A percentile compares a stretch with the other conserved stretches of the same genome.
These are phyloP conservation scores for Epizoanthus scotinus DNA, from an alignment of 92 coral and sea anemone genomes.

Conservation along the genomic window DNA sequence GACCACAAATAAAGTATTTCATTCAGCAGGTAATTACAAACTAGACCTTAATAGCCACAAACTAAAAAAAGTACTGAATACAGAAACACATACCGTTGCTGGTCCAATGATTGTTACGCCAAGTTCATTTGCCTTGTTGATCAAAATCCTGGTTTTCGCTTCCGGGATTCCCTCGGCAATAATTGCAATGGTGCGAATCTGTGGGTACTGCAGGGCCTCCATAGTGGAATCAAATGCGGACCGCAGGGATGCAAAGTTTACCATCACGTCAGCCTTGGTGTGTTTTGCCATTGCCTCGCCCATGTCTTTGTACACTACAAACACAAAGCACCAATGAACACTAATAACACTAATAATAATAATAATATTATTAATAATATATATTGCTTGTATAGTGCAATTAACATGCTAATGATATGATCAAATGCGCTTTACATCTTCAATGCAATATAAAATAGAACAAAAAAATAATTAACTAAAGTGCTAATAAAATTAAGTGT, in stretches of 20 bases:
- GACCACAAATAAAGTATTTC: too few relatives aligned
- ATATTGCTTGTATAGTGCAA: too few relatives aligned
- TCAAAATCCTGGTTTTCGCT: slow-evolving; percentile 88
- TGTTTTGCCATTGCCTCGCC: slow-evolving; percentile 93
- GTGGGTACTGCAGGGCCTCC: slow-evolving; percentile 89
- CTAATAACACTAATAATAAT: not conserved
- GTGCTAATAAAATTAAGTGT: too few relatives aligned
- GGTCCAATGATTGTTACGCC: slow-evolving; percentile 91
- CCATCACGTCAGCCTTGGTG: slow-evolving; percentile 87
- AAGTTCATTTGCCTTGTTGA: slow-evolving; percentile 76
- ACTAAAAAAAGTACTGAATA: too few relatives aligned
- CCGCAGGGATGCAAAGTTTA: slow-evolving; percentile 93
- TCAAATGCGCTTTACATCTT: too few relatives aligned
- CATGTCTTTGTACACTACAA: slow-evolving; percentile 93
- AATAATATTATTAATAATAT: too few relatives aligned
- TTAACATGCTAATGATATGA: too few relatives aligned
- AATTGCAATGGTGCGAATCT: slow-evolving; percentile 96
- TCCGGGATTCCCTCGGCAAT: slow-evolving; percentile 99
- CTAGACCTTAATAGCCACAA: not conserved
- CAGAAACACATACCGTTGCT: slow-evolving; percentile 77
- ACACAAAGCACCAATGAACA: not conserved
- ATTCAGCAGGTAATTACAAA: not conserved
- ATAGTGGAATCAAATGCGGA: slow-evolving; percentile 94
- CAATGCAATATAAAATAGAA: too few relatives aligned
- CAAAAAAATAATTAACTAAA: too few relatives aligned